Evolutionary conservation across 2,888 invertebrate genomes (phyloP).

Genomic region (Chrysotoxum bicinctum): DNA sequence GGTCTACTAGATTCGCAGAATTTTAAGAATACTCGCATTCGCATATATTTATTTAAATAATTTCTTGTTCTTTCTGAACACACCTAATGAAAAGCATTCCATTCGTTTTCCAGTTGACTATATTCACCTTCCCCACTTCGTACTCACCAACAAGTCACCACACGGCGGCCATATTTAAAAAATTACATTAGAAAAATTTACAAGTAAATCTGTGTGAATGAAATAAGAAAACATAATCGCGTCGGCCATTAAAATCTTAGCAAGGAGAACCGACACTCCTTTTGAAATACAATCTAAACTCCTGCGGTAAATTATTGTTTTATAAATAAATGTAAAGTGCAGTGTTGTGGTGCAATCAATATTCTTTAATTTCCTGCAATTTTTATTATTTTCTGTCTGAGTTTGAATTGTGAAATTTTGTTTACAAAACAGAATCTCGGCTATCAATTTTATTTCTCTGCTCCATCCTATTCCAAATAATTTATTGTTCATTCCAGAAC

Average conservation of each 20-base stretch:
- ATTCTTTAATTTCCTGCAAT: background rate
- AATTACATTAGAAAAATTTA: constrained; percentile 10
- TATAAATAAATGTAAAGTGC: background rate
- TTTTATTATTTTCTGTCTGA: background rate
- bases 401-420: constrained; percentile 31
- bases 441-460: constrained; percentile 15
- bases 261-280: constrained; percentile 55
- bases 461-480: constrained; percentile 13
- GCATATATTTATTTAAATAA: too few relatives aligned
- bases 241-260: constrained; percentile 66
- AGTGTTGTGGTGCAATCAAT: background rate
- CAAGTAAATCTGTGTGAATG: constrained; percentile 7
- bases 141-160: background rate
- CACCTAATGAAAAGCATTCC: background rate
- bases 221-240: constrained; percentile 56
- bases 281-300: constrained; percentile 31
- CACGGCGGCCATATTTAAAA: constrained; percentile 22
- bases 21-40: too few relatives aligned
- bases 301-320: constrained; percentile 50
- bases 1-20: too few relatives aligned
- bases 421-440: constrained; percentile 65
- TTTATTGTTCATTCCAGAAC: constrained; percentile 54
- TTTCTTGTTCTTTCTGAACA: background rate
- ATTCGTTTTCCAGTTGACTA: background rate
- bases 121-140: background rate